Conservation (phyloP, 1,140 invertebrate genomes). For the Bombus waltoni region DNA sequence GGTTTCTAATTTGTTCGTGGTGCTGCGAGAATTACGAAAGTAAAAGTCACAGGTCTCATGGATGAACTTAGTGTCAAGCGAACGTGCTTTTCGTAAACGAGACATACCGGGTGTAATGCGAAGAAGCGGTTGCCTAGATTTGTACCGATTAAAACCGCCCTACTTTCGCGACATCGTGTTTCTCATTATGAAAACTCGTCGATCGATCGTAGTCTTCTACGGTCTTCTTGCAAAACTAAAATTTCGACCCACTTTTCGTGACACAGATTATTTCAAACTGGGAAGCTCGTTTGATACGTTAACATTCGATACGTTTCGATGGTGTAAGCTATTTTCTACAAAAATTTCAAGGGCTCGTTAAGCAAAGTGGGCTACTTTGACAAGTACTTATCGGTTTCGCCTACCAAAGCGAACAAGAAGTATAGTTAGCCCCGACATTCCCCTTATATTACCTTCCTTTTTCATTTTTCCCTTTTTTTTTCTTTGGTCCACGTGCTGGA, state of each 20-base stretch:
- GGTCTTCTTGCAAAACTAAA: background rate
- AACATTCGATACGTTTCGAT: background rate
- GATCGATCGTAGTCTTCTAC: constrained; percentile 41
- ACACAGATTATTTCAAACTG: background rate
- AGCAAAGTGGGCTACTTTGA: background rate
- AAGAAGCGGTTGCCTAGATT: constrained; percentile 44
- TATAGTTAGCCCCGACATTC: background rate
- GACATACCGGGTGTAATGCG: constrained; percentile 42
- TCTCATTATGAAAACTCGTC: constrained; percentile 54
- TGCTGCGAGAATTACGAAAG: background rate
- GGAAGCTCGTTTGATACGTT: too few species aligned
- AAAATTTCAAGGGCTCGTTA: background rate
- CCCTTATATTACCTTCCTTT: background rate
- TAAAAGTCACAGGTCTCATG: background rate
- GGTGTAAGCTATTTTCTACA: background rate
- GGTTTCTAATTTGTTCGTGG: background rate
- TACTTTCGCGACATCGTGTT: constrained; percentile 52
- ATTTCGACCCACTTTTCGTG: background rate
- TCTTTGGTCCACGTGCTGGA: background rate
- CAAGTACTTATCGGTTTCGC: background rate
- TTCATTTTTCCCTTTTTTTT: background rate
- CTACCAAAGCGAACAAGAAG: background rate
- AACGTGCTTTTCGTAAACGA: constrained; percentile 45
- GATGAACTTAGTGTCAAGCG: background rate
- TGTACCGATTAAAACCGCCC: constrained; percentile 63